phyloP scores from a whole-genome alignment of 30 jellyfish, hydroid and myxozoan genomes.

The Turritopsis dohrnii region DNA sequence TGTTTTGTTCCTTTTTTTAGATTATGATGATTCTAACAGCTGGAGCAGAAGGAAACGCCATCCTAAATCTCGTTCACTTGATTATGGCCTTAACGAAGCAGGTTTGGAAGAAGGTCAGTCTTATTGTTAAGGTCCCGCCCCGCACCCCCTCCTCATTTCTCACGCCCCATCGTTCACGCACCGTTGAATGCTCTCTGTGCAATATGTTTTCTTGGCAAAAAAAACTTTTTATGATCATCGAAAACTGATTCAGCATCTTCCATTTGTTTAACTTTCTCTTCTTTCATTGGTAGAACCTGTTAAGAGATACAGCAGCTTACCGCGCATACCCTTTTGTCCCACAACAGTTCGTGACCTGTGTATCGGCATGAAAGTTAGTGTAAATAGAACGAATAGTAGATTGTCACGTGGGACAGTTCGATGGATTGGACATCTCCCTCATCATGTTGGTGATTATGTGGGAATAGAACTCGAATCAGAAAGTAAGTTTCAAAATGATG shows the following conservation, averaged over 20 bases:
- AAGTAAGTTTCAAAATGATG: conserved; percentile 18
- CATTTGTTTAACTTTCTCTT: neutral
- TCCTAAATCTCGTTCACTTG: conserved; percentile 36
- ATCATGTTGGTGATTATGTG: conserved; percentile 31
- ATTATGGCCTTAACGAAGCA: conserved; percentile 18
- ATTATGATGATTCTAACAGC: neutral
- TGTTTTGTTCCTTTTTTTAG: neutral
- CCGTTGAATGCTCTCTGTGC: too few relatives aligned
- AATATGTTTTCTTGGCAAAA: too few relatives aligned
- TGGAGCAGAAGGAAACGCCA: neutral
- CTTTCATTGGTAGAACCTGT: neutral
- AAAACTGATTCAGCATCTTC: neutral
- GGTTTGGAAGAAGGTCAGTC: conserved; percentile 24
- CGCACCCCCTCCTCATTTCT: too few relatives aligned
- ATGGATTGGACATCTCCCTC: conserved; percentile 33
- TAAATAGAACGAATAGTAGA: conserved; percentile 20
- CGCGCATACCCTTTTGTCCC: conserved; percentile 38
- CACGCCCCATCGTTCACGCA: too few relatives aligned
- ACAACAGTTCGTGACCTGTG: conserved; percentile 23
- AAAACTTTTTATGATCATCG: neutral
- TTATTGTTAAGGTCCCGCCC: too few relatives aligned
- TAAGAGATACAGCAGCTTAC: neutral
- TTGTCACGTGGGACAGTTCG: conserved; percentile 40
- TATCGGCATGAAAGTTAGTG: conserved; percentile 40
- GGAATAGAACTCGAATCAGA: conserved; percentile 35